These are phyloP conservation scores for Hydrochoerus hydrochaeris DNA, from an alignment of 2,113 vertebrate genomes.

Conservation along the genomic window DNA sequence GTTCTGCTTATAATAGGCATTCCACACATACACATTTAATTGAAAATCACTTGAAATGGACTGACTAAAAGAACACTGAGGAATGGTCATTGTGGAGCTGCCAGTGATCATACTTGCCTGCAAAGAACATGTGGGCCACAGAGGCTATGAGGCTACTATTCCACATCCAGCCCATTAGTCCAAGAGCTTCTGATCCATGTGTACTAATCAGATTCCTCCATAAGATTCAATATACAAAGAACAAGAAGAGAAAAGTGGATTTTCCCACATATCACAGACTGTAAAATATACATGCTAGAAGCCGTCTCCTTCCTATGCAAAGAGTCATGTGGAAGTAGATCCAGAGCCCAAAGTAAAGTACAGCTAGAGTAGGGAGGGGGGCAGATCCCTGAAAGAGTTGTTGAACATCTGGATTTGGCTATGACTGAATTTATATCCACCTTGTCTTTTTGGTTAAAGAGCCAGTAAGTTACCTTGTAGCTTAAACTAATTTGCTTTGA, in stretches of 20 bases:
- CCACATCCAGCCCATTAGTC: neutral
- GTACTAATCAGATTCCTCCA: neutral
- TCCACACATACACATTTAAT: neutral
- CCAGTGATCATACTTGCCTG: neutral
- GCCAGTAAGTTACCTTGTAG: neutral
- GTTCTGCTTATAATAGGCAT: neutral
- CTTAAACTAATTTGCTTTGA: neutral
- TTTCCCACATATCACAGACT: neutral
- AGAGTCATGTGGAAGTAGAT: neutral
- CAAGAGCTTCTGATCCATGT: neutral
- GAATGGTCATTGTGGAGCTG: neutral
- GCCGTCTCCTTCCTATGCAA: neutral
- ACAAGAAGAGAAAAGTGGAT: neutral
- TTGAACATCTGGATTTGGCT: neutral
- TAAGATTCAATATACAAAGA: neutral
- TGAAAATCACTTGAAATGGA: neutral
- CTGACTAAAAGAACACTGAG: neutral
- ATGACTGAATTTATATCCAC: neutral
- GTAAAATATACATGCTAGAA: neutral
- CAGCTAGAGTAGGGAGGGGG: neutral
- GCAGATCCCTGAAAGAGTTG: neutral
- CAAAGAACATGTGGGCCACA: neutral
- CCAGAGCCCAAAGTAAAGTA: neutral
- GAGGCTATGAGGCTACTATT: neutral
- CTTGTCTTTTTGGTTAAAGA: neutral